A percentile compares a stretch with the other conserved stretches of the same genome.
These are phyloP conservation scores for Verasper variegatus DNA, from an alignment of 2,113 vertebrate species.

Conservation along the genomic window DNA sequence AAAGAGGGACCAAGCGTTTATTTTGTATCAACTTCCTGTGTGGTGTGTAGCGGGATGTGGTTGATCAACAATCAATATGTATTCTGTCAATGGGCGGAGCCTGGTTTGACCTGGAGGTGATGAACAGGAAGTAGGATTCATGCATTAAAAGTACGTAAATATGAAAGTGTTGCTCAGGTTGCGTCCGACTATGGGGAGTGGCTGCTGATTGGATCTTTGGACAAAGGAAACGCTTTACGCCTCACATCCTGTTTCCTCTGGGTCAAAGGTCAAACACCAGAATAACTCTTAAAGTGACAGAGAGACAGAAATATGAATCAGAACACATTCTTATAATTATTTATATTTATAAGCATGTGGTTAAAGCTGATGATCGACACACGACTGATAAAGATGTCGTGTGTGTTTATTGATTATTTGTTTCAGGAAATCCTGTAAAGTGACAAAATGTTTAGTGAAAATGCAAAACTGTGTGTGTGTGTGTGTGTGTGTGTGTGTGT, in stretches of 20 bases:
- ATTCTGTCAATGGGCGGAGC: background rate
- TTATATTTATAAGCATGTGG: no score
- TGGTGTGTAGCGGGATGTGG: background rate
- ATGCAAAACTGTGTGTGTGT: no score
- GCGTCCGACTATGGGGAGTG: background rate
- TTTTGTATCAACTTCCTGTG: no score
- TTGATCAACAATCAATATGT: no score
- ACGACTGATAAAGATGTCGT: no score
- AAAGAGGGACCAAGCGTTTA: no score
- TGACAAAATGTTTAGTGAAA: no score
- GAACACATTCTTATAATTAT: background rate
- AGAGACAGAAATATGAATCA: background rate
- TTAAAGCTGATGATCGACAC: no score
- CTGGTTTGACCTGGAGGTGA: no score
- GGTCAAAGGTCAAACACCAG: slow-evolving; percentile 5
- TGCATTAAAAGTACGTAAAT: background rate
- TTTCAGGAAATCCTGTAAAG: no score
- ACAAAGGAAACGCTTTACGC: background rate
- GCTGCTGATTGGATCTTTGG: background rate
- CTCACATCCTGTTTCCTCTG: slow-evolving; percentile 6
- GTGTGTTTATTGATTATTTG: no score
- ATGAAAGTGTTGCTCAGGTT: background rate
- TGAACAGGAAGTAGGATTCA: background rate
- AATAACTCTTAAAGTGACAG: background rate
- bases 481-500: no score